These are phyloP conservation scores for Jordanella pulchra DNA, from an alignment of 2,797 vertebrate genomes.

Conservation along the genomic window DNA sequence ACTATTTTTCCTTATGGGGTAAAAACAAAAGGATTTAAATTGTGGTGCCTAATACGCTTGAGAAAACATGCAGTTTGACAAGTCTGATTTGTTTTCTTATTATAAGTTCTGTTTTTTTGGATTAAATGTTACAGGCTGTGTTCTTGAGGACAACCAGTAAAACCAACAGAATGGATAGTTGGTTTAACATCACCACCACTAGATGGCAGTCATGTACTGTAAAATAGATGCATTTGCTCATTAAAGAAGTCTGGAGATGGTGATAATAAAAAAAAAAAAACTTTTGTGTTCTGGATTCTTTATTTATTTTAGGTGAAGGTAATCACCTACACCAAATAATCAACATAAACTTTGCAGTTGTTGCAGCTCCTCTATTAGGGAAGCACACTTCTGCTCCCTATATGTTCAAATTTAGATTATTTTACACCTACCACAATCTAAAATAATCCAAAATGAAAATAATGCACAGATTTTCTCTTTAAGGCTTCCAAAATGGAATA, in stretches of 20 bases:
- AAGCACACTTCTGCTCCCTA: too few species aligned
- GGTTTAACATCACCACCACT: constrained; percentile 1
- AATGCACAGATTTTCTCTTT: too few species aligned
- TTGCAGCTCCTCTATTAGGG: too few species aligned
- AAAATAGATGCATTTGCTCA: too few species aligned
- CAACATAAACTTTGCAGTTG: too few species aligned
- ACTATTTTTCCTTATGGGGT: constrained; percentile 25
- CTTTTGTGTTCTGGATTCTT: not conserved
- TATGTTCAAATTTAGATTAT: too few species aligned
- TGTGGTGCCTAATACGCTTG: constrained; percentile 19
- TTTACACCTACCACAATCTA: too few species aligned
- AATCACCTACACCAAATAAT: not conserved
- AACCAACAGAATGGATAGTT: not conserved
- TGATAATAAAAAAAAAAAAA: not conserved
- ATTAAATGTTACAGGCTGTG: not conserved
- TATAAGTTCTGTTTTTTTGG: not conserved
- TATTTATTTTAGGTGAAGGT: not conserved
- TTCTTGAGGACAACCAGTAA: not conserved
- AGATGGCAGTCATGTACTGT: constrained; percentile 37
- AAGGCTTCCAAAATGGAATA: too few species aligned
- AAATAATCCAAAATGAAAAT: too few species aligned
- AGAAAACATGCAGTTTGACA: not conserved
- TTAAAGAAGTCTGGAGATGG: constrained; percentile 6
- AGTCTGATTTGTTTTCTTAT: not conserved
- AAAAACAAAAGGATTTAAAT: constrained; percentile 19